Evolutionary conservation across 2,113 vertebrate genomes (phyloP).

Genomic region (Xenotilapia leptura): DNA sequence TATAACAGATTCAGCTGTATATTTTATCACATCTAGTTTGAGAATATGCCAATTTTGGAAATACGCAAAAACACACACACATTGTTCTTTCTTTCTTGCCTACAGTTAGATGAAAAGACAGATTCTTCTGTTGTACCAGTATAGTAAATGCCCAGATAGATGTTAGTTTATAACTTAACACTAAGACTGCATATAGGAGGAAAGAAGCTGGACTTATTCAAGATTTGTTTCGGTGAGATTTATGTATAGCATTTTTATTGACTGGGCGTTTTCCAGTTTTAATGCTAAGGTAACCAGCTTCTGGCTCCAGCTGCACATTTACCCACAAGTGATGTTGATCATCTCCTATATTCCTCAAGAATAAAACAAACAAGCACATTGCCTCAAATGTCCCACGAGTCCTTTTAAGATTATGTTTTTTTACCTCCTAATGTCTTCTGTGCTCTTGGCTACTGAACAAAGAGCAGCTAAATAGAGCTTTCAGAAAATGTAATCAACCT

Average conservation of each 20-base stretch:
- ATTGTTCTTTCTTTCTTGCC: background rate
- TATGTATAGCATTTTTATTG: background rate
- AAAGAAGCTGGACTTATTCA: background rate
- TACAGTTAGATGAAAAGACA: background rate
- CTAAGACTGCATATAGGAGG: background rate
- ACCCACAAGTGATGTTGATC: background rate
- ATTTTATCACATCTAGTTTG: background rate
- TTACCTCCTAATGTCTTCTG: background rate
- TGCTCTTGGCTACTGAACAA: background rate
- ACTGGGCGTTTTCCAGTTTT: background rate
- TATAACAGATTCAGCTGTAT: background rate
- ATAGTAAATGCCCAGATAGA: background rate
- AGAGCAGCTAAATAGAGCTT: background rate
- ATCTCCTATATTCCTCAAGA: background rate
- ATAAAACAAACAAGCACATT: background rate
- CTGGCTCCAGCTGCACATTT: background rate
- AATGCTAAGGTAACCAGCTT: background rate
- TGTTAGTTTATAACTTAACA: background rate
- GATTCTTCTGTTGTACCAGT: background rate
- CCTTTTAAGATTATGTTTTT: background rate
- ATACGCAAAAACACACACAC: background rate
- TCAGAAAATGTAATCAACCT: slow-evolving; percentile 6
- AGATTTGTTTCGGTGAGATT: background rate
- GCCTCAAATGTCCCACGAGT: background rate
- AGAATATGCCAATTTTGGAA: background rate